A percentile compares a stretch with the other conserved stretches of the same genome.
These are phyloP conservation scores for Tachypleus tridentatus DNA, from an alignment of 1,140 invertebrate species.

Conservation along the genomic window DNA sequence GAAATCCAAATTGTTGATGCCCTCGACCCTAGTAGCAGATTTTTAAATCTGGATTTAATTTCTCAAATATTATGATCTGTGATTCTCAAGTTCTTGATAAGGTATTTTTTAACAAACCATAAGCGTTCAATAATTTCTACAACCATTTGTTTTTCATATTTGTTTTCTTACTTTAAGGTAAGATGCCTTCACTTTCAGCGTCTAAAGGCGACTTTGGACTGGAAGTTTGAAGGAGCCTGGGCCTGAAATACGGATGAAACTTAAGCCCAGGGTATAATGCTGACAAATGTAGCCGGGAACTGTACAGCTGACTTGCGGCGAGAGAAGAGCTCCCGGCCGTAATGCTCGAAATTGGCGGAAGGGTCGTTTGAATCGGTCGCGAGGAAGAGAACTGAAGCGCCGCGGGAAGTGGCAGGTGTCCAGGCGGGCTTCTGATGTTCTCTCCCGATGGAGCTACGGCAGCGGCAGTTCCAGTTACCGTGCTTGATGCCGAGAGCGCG, in stretches of 20 bases:
- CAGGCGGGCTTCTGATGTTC: background rate
- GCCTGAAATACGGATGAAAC: slow-evolving; percentile 18
- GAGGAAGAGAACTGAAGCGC: background rate
- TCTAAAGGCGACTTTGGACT: slow-evolving; percentile 1
- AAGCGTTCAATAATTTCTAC: too few relatives aligned
- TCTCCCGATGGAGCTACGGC: background rate
- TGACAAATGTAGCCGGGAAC: slow-evolving; percentile 9
- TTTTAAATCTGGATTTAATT: too few relatives aligned
- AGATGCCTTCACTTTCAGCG: background rate
- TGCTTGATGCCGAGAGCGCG: background rate
- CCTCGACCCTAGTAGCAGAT: too few relatives aligned
- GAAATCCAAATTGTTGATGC: too few relatives aligned
- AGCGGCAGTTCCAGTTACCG: background rate
- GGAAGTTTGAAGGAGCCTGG: slow-evolving; percentile 11
- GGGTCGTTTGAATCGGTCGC: background rate
- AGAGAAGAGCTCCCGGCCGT: too few relatives aligned
- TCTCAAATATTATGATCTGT: too few relatives aligned
- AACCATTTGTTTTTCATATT: too few relatives aligned
- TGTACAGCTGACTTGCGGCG: slow-evolving; percentile 8
- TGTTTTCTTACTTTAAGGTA: too few relatives aligned
- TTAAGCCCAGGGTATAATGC: slow-evolving; percentile 15
- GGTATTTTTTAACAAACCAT: too few relatives aligned
- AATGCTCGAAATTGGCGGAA: background rate
- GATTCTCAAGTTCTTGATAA: too few relatives aligned
- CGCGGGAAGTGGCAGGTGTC: background rate